phyloP scores from a whole-genome alignment of 2,888 invertebrate genomes.

The Scaptomyza reducta region DNA sequence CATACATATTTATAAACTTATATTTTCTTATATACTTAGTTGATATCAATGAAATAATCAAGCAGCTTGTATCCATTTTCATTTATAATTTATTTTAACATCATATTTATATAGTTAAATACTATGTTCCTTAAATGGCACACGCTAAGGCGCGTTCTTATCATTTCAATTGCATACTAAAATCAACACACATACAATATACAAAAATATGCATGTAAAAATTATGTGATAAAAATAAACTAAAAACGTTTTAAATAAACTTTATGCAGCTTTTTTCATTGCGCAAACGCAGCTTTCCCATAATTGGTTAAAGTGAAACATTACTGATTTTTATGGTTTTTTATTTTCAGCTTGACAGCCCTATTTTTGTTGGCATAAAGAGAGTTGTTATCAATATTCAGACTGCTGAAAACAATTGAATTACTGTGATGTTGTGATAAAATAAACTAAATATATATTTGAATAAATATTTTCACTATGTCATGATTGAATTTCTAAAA shows the following conservation, averaged over 20 bases:
- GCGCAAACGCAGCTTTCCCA: constrained; percentile 14
- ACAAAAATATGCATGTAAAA: constrained; percentile 35
- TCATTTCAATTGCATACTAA: constrained; percentile 27
- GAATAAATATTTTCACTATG: background rate
- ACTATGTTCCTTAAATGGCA: constrained; percentile 55
- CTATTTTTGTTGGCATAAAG: constrained; percentile 65
- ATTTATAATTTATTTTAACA: constrained; percentile 41
- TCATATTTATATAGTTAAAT: constrained; percentile 3
- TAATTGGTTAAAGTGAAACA: background rate
- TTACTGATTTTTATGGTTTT: constrained; percentile 14
- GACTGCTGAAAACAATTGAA: constrained; percentile 7
- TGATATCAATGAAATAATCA: constrained; percentile 28
- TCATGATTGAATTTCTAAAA: background rate
- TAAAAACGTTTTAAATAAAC: constrained; percentile 30
- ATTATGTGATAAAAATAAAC: constrained; percentile 51
- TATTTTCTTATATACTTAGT: constrained; percentile 27
- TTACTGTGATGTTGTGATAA: constrained; percentile 57
- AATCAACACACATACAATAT: constrained; percentile 17
- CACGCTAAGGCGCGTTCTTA: constrained; percentile 17
- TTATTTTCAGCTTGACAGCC: constrained; percentile 73
- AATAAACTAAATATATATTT: background rate
- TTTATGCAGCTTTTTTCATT: constrained; percentile 35
- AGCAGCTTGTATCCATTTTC: constrained; percentile 40
- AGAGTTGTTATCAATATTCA: background rate
- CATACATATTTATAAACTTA: constrained; percentile 21